A percentile compares a stretch with the other conserved stretches of the same genome.
phyloP scores from a whole-genome alignment of 2,888 invertebrate species.

The Subacronicta megacephala region DNA sequence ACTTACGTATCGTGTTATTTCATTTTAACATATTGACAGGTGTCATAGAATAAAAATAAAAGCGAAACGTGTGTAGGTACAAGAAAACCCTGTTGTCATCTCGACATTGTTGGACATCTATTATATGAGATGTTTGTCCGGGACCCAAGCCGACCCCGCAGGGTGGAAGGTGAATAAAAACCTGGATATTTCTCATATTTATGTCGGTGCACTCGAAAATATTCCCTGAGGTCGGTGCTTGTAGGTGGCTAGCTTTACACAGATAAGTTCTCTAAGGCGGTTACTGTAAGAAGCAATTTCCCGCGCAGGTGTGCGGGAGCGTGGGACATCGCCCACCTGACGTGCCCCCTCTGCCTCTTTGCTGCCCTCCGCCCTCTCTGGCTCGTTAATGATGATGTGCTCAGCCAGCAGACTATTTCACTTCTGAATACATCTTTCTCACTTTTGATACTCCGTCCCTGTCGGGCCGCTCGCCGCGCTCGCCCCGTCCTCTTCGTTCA shows the following conservation, averaged over 20 bases:
- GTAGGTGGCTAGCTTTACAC: constrained; percentile 65
- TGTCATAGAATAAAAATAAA: constrained; percentile 59
- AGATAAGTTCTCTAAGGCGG: constrained; percentile 75
- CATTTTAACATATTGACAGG: constrained; percentile 52
- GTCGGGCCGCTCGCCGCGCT: constrained; percentile 66
- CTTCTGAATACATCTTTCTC: constrained; percentile 91
- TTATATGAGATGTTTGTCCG: constrained; percentile 81
- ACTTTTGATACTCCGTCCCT: constrained; percentile 86
- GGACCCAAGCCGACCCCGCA: constrained; percentile 62
- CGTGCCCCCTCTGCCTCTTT: constrained; percentile 90
- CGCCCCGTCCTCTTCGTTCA: constrained; percentile 75
- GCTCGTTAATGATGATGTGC: constrained; percentile 95
- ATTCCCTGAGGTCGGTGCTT: constrained; percentile 80
- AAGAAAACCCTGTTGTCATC: constrained; percentile 75
- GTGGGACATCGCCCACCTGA: constrained; percentile 90
- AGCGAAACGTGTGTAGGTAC: constrained; percentile 55
- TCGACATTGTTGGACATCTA: constrained; percentile 82
- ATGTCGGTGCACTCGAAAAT: constrained; percentile 88
- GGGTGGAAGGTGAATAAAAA: constrained; percentile 84
- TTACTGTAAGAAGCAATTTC: constrained; percentile 81
- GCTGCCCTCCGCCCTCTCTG: constrained; percentile 90
- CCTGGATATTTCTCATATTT: constrained; percentile 88
- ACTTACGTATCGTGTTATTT: neutral
- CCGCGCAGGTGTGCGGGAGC: constrained; percentile 82
- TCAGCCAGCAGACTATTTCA: constrained; percentile 93